Conservation (phyloP, 2,888 invertebrate genomes). For the Plusia festucae region DNA sequence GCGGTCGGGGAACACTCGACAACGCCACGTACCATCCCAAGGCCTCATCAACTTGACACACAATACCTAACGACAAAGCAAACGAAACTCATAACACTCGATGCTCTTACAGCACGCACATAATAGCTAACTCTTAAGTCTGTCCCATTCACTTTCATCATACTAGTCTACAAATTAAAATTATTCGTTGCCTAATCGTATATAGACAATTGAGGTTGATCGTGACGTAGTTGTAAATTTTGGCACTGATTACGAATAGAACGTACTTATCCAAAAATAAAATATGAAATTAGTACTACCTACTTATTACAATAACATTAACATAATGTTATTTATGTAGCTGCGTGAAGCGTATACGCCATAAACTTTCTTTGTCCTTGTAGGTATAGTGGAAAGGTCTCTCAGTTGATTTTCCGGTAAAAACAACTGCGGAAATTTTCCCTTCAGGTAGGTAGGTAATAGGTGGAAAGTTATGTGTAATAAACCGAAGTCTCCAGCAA, state of each 20-base stretch:
- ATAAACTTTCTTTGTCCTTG: too few relatives aligned
- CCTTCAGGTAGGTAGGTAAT: too few relatives aligned
- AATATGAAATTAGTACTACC: neutral
- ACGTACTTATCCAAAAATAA: neutral
- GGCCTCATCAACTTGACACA: constrained; percentile 56
- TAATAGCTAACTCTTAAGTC: neutral
- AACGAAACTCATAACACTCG: constrained; percentile 17
- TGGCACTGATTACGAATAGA: neutral
- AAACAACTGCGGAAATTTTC: too few relatives aligned
- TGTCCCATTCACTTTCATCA: neutral
- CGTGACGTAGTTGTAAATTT: neutral
- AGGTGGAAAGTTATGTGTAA: too few relatives aligned
- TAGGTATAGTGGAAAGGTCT: too few relatives aligned
- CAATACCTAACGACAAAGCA: constrained; percentile 30
- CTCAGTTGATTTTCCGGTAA: too few relatives aligned
- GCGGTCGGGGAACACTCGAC: constrained; percentile 62
- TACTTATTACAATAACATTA: too few relatives aligned
- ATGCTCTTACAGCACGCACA: constrained; percentile 6
- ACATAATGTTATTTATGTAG: too few relatives aligned
- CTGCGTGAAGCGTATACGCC: too few relatives aligned
- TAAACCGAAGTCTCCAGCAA: too few relatives aligned
- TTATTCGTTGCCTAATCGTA: neutral
- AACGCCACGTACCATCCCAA: constrained; percentile 59
- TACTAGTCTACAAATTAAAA: neutral
- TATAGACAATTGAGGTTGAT: neutral